phyloP scores from a whole-genome alignment of 2,797 vertebrate species.

The Simalia tracyae region DNA sequence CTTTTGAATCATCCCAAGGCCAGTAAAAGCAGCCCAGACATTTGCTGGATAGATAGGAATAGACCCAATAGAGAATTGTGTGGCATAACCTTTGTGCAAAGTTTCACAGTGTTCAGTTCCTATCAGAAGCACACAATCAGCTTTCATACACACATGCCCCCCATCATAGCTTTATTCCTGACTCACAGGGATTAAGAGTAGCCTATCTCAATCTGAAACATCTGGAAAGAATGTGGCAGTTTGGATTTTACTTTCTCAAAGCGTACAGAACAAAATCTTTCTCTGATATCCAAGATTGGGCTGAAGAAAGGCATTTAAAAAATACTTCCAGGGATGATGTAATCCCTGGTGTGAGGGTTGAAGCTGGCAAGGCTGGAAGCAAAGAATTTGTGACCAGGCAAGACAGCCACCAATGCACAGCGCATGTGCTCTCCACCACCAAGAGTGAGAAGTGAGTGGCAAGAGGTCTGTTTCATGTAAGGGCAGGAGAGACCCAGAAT shows the following conservation, averaged over 20 bases:
- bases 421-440: not conserved
- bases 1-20: not conserved
- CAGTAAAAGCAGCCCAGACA: rapidly evolving
- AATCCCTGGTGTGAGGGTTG: not conserved
- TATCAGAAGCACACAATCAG: not conserved
- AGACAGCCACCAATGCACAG: not conserved
- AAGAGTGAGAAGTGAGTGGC: not conserved
- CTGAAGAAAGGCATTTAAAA: not conserved
- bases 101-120: not conserved
- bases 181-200: not conserved
- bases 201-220: not conserved
- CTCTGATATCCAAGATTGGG: not conserved
- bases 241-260: not conserved
- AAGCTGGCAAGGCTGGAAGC: not conserved
- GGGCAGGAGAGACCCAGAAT: not conserved
- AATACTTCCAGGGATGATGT: not conserved
- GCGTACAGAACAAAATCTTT: not conserved
- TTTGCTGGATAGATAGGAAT: not conserved
- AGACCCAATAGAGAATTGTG: not conserved
- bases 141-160: not conserved
- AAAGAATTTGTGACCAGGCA: not conserved
- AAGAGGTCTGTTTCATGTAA: not conserved
- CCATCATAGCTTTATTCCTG: not conserved
- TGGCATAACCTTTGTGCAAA: not conserved
- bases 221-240: not conserved